phyloP scores from a whole-genome alignment of 2,888 invertebrate genomes.

The Theretra japonica region DNA sequence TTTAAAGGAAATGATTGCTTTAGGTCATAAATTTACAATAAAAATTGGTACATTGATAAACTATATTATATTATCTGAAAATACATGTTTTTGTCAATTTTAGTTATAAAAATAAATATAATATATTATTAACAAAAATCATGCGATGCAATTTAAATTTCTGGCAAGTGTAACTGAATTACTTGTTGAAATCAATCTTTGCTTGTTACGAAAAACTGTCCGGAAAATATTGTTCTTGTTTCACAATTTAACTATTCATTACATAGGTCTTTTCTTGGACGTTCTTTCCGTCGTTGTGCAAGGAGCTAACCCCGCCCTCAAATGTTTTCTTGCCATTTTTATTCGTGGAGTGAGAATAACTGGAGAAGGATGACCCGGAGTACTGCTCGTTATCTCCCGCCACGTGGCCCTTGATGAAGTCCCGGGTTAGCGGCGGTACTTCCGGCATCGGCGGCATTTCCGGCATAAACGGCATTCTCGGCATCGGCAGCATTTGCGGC shows the following conservation, averaged over 20 bases:
- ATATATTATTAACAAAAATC: no score
- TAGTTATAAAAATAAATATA: no score
- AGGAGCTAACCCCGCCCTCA: constrained; percentile 22
- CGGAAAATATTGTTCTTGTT: not conserved
- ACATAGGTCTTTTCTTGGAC: constrained; percentile 23
- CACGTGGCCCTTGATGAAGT: constrained; percentile 26
- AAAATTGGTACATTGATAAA: not conserved
- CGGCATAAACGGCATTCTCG: not conserved
- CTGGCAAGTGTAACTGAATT: no score
- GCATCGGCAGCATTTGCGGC: not conserved
- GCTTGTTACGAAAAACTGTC: no score
- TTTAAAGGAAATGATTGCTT: not conserved
- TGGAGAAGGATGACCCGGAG: constrained; percentile 3
- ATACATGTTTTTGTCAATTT: not conserved
- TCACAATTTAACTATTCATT: constrained; percentile 9
- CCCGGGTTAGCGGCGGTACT: constrained; percentile 8
- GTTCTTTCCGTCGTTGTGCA: constrained; percentile 27
- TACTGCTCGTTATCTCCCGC: constrained; percentile 29
- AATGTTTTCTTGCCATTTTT: constrained; percentile 25
- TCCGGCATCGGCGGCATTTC: not conserved
- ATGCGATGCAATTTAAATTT: no score
- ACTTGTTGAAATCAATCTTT: no score
- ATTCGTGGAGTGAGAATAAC: not conserved
- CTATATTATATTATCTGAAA: not conserved
- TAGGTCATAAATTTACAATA: not conserved